Percentiles rank a stretch among this genome's conserved stretches.
These are phyloP conservation scores for Tetranychus truncatus DNA, from an alignment of 2,888 invertebrate genomes.

Conservation along the genomic window DNA sequence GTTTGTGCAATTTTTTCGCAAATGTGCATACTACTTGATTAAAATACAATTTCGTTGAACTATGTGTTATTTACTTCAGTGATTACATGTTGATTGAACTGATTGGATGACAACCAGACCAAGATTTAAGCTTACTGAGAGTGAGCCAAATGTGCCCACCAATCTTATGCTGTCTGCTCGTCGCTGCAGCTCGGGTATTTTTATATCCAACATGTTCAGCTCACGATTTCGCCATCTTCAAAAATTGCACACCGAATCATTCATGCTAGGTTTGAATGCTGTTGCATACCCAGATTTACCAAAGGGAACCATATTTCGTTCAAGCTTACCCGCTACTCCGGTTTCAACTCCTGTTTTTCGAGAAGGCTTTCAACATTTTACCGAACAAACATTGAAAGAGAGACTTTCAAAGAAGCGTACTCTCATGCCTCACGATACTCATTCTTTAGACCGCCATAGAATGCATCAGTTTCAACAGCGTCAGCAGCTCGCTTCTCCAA, in stretches of 20 bases:
- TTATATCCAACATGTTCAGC: slow-evolving; percentile 7
- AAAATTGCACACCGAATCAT: slow-evolving; percentile 27
- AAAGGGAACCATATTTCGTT: slow-evolving; percentile 28
- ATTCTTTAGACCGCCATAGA: not conserved
- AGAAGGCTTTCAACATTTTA: slow-evolving; percentile 26
- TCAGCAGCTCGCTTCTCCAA: not conserved
- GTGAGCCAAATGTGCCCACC: not conserved
- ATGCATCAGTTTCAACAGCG: not conserved
- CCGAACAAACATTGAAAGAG: slow-evolving; percentile 27
- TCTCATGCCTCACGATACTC: slow-evolving; percentile 24
- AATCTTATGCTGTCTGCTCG: slow-evolving; percentile 10
- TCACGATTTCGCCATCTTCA: slow-evolving; percentile 24
- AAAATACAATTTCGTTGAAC: no score
- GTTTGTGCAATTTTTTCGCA: no score
- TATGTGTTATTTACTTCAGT: no score
- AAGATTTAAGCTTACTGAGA: no score
- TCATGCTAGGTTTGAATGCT: slow-evolving; percentile 27
- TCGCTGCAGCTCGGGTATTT: slow-evolving; percentile 8
- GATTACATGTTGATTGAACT: no score
- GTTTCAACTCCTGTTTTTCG: slow-evolving; percentile 27
- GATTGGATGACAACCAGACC: no score
- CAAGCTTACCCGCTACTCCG: slow-evolving; percentile 28
- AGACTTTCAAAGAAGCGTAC: slow-evolving; percentile 27
- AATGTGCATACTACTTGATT: no score
- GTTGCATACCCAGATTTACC: slow-evolving; percentile 26